Base-by-base conservation (phyloP, 2,797 vertebrate species). In the Bradypodion ventrale region DNA sequence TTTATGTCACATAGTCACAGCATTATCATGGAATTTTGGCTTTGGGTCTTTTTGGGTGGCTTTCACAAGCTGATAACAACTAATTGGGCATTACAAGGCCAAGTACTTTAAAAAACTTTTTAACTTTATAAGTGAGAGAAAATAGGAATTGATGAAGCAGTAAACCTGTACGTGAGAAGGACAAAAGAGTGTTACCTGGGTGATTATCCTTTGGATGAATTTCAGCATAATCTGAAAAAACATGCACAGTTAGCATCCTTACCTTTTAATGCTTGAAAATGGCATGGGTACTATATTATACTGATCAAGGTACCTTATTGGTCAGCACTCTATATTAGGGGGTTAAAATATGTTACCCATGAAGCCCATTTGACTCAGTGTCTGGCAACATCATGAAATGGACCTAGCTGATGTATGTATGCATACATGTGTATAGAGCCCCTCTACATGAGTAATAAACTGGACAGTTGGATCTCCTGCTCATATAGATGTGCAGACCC, bases 21-120 rank as follows among this genome's bases (percentile, higher is more conserved):
- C 40, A n/a, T 40, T 76, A 52, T 75, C 72, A 8, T 49, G 12
- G 65, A 69, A 52, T 62, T 85, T 69, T 69, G 72, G 46, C 65
- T 77, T 16, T 46, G 16, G 29, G 46, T 21, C 62, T 27, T 81
- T n/a, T 75, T 29, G 52, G 70, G 66, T 76, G 84, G 63, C 21
- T 82, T 82, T 76, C 79, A 76, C 42, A 81, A 85, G 73, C 65
- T 76, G 73, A 85, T 85, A 85, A 85, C 65, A 32, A 81, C 42
- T 19, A 7, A 66, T 76, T 70, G 69, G 32, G 7, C 44, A 42
- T 40, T 65, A 37, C 27, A 76, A n/a, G 56, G 35, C 52, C 29
- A 19, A 7, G 40, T 23, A 16, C 69, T 77, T 72, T 85, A 66
- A 37, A 23, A 49, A 65, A 65, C 74, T 74, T 74, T 37, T 75